Evolutionary conservation across 2,113 vertebrate genomes (phyloP), one percentile per base, ranked within the genome.

Genomic region (Heptranchias perlo): DNA sequence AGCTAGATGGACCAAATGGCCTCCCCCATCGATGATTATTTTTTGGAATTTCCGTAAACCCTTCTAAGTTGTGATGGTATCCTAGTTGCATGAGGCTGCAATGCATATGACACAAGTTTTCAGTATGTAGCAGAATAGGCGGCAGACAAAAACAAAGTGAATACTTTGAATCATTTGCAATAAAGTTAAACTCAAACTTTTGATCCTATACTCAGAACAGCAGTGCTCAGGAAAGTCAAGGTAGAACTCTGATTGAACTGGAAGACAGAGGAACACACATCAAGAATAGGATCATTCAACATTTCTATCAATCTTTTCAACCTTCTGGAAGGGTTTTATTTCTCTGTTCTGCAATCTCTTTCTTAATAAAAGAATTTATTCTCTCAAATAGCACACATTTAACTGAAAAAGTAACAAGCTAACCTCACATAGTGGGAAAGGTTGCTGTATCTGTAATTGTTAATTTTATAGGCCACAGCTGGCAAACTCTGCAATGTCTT

Each of bases 361-460:
- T 47, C 65, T 44, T 49, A 31, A 69, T 94, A 44, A 94, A 73
- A 3, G 23, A 31, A 69, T 69, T 35, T 44, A 49, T 47, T 95
- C 64, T 67, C 64, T 49, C 23, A 47, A 13, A 52, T 31, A 35
- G 64, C 4, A 13, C 25, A 31, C 18, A 69, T 47, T 95, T 93
- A 39, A 93, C 23, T 69, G 65, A 73, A 95, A 31, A 69, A 95
- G 65, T 52, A 69, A 73, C 64, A 95, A 62, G 10, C 28, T 52
- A 69, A 95, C n/a, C 61, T 47, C 92, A 94, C 7, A 94, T 21
- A 23, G 92, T 44, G 28, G 54, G 65, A 65, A 94, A 94, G 62
- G n/a, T 28, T 94, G 92, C n/a, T 94, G 1, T 94, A 47, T 94
- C n/a, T 65, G 92, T 64, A 65, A 52, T 67, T 95, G 65, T 95